Percentiles rank a stretch among this genome's conserved stretches.
Conservation (phyloP, 2,888 invertebrate species). For the Cordilura impudica region DNA sequence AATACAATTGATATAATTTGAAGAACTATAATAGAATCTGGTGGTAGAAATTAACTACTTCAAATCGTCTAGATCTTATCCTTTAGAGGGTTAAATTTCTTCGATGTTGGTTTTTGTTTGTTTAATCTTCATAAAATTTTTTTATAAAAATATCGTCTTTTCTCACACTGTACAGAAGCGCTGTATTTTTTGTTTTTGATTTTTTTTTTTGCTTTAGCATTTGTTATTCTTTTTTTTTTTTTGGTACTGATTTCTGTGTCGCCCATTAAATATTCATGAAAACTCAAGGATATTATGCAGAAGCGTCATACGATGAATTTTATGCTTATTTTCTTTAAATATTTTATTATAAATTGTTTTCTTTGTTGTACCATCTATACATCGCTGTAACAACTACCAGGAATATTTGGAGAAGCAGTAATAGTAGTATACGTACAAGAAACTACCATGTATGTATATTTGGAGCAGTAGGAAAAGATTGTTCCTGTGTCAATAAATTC, state of each 20-base stretch:
- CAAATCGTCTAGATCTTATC: no score
- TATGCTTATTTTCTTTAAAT: slow-evolving; percentile 6
- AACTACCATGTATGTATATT: no score
- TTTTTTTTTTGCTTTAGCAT: neutral
- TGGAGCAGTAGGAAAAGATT: neutral
- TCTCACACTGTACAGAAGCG: slow-evolving; percentile 4
- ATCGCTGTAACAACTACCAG: neutral
- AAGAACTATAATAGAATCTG: no score
- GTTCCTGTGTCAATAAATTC: slow-evolving; percentile 54
- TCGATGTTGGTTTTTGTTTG: neutral
- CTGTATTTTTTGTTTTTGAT: neutral
- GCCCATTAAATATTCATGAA: slow-evolving; percentile 64
- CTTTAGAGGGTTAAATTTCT: neutral
- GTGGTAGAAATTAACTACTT: no score
- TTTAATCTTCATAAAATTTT: neutral
- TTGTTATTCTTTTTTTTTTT: neutral
- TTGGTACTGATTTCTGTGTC: slow-evolving; percentile 46
- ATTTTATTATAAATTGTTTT: slow-evolving; percentile 27
- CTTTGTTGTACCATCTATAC: neutral
- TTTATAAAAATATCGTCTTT: slow-evolving; percentile 2
- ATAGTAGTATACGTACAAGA: no score
- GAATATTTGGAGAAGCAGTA: neutral
- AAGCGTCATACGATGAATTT: slow-evolving; percentile 47
- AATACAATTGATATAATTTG: no score
- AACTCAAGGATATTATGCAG: slow-evolving; percentile 46